Evolutionary conservation across 2,113 vertebrate species (phyloP).

Genomic region (Ctenodactylus gundi): DNA sequence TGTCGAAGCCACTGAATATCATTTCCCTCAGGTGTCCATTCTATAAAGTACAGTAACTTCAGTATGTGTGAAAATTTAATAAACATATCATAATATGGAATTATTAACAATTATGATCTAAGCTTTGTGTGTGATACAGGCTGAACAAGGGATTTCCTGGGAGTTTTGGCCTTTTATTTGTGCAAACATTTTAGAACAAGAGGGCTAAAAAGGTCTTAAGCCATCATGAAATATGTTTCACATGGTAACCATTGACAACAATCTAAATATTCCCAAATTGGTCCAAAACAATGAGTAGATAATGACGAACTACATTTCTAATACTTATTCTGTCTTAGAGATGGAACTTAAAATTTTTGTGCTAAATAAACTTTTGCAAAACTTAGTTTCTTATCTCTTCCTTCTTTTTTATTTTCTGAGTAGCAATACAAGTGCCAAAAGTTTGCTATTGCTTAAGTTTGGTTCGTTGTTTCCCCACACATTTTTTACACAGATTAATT

Average conservation of each 20-base stretch:
- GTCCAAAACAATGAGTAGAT: neutral
- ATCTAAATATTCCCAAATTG: neutral
- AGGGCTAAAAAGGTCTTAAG: neutral
- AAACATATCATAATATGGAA: neutral
- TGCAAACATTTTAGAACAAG: slow-evolving; percentile 8
- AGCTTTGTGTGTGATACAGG: neutral
- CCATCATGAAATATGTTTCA: slow-evolving; percentile 1
- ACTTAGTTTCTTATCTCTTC: neutral
- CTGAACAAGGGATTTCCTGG: neutral
- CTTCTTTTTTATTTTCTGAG: neutral
- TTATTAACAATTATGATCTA: neutral
- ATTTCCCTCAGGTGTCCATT: neutral
- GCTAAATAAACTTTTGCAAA: neutral
- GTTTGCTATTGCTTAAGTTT: neutral
- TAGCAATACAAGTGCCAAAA: neutral
- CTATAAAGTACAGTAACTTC: neutral
- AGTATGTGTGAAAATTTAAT: neutral
- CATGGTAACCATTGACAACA: neutral
- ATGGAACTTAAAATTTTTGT: neutral
- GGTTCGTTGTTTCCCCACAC: neutral
- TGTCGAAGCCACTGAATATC: neutral
- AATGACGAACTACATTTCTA: neutral
- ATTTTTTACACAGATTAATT: neutral
- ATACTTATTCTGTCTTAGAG: neutral
- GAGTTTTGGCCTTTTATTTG: neutral